Conservation (phyloP, 2,888 invertebrate species). For the Epirrhoe alternata region DNA sequence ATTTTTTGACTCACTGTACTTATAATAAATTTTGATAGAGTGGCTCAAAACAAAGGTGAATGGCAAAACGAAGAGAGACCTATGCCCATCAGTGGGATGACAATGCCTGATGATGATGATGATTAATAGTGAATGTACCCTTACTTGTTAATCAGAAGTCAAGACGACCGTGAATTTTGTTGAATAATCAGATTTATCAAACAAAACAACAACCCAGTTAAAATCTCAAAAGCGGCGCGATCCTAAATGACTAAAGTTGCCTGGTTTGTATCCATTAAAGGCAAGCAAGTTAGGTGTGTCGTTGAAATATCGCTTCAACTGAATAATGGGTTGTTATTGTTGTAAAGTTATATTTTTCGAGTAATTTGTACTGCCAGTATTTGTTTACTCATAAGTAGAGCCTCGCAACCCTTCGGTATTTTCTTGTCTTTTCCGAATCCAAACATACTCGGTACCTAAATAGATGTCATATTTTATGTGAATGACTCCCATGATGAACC, state of each 20-base stretch:
- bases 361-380: neutral
- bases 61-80: too few species aligned
- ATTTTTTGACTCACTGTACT: too few species aligned
- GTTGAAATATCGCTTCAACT: constrained; percentile 31
- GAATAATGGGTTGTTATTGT: constrained; percentile 14
- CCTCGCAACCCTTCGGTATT: neutral
- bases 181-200: constrained; percentile 2
- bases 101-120: too few species aligned
- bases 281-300: constrained; percentile 31
- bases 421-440: neutral
- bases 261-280: constrained; percentile 43
- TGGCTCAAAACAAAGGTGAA: too few species aligned
- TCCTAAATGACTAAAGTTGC: constrained; percentile 41
- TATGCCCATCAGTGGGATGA: too few species aligned
- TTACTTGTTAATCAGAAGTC: too few species aligned
- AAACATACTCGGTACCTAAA: too few species aligned
- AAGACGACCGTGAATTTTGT: too few species aligned
- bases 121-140: too few species aligned
- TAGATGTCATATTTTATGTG: too few species aligned
- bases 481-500: too few species aligned
- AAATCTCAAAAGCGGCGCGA: constrained; percentile 11
- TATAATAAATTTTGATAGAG: too few species aligned
- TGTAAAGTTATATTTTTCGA: constrained; percentile 5
- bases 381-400: neutral
- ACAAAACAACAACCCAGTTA: constrained; percentile 1